Percentiles rank a stretch among this genome's conserved stretches.
phyloP scores from a whole-genome alignment of 2,797 vertebrate species.

The Crenuchus spilurus region DNA sequence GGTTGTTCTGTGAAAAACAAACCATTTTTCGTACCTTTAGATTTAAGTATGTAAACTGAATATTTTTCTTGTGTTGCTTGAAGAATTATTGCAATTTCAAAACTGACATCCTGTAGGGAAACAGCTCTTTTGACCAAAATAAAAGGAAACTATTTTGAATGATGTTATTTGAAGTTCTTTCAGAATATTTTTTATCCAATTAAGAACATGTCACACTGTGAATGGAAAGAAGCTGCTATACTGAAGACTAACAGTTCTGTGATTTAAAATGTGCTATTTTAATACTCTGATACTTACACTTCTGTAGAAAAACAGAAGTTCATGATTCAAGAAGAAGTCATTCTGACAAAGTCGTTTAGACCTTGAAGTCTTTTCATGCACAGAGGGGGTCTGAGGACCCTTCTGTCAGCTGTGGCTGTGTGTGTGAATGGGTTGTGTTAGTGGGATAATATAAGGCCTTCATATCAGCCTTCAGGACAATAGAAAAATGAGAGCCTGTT shows the following conservation, averaged over 20 bases:
- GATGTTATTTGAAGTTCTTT: no score
- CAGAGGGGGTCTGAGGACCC: conserved; percentile 33
- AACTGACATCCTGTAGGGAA: no score
- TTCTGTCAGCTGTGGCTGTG: conserved; percentile 53
- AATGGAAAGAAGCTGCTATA: not conserved
- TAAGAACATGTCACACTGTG: no score
- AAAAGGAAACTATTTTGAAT: not conserved
- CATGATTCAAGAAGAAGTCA: not conserved
- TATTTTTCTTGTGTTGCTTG: no score
- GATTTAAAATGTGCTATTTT: not conserved
- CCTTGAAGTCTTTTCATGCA: conserved; percentile 47
- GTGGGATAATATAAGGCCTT: conserved; percentile 36
- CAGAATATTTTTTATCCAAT: no score
- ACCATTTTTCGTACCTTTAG: no score
- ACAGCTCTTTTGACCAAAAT: no score
- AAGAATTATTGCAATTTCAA: no score
- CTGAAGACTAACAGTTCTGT: not conserved
- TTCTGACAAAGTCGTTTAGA: conserved; percentile 39
- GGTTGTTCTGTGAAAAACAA: no score
- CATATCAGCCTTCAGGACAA: conserved; percentile 39
- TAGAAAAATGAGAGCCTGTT: conserved; percentile 49
- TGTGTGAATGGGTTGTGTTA: conserved; percentile 16
- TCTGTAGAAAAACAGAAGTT: not conserved
- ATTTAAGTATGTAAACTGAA: no score
- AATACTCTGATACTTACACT: not conserved